Base-by-base conservation (phyloP, 2,113 vertebrate species). In the Gambusia affinis region DNA sequence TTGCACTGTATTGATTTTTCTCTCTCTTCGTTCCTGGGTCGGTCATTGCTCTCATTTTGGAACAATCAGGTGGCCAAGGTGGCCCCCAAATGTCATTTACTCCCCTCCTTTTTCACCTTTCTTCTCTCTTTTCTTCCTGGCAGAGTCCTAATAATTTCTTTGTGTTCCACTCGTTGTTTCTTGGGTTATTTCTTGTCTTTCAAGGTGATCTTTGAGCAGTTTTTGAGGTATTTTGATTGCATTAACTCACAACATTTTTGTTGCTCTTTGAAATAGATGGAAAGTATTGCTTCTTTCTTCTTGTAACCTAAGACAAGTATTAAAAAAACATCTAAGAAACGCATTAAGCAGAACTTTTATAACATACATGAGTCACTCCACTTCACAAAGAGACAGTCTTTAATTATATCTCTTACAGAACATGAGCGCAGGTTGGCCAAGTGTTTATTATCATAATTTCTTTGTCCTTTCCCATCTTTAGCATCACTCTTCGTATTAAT, bases 1-100 rank as follows among this genome's bases (percentile, higher is more conserved):
- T 92, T 92, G 87, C 88, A 90, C 79, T 27, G 64, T 93, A 95
- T 95, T 94, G 94, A 95, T 95, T 95, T 95, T 91, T 78, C 74
- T 11, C 81, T 72, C 81, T 79, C 77, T 74, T 89, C 86, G 8
- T 82, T 82, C 85, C 77, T 72, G 10, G 78, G 81, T 80, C 73
- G 63, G 77, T 75, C 88, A 83, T 82, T 83, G 80, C 85, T 92
- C 91, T 92, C 88, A 92, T 93, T 94, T 91, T 86, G 90, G 92
- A 90, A 88, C 89, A 93, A 93, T 94, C 93, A 92, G 89, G 88
- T 88, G 87, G 88, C 89, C 89, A 88, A 89, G 85, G 87, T 92
- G 91, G 84, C 87, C 83, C 78, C 68, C 73, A 63, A 89, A 91
- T 90, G 83, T 90, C 87, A 88, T 91, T 90, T 81, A 73, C 84